A percentile compares a stretch with the other conserved stretches of the same genome.
These are phyloP conservation scores for Apodemia mormo DNA, from an alignment of 2,888 invertebrate genomes.

Conservation along the genomic window DNA sequence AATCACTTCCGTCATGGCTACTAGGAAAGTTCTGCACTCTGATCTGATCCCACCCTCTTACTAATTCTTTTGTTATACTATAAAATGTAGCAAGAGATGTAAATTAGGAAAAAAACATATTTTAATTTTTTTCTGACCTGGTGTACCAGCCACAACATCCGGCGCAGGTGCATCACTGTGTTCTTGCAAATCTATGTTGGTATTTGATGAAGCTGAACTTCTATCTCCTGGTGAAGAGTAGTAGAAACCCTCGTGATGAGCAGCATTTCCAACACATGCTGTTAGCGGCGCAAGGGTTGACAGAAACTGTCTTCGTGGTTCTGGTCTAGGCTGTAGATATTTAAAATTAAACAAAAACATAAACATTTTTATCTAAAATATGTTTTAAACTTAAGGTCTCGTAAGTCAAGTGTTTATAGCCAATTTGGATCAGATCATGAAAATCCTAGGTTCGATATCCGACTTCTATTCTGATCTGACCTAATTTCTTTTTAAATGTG, in stretches of 20 bases:
- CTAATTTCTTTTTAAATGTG: too few relatives aligned
- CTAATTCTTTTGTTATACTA: too few relatives aligned
- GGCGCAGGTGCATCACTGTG: slow-evolving; percentile 84
- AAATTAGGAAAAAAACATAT: slow-evolving; percentile 17
- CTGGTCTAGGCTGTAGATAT: slow-evolving; percentile 70
- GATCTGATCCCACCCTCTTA: too few relatives aligned
- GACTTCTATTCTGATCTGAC: too few relatives aligned
- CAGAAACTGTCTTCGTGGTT: slow-evolving; percentile 89
- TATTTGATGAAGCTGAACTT: slow-evolving; percentile 81
- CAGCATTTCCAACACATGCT: slow-evolving; percentile 85
- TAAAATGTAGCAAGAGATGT: too few relatives aligned
- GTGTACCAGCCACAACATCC: slow-evolving; percentile 90
- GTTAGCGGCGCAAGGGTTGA: slow-evolving; percentile 90
- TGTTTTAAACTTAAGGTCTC: too few relatives aligned
- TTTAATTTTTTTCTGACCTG: slow-evolving; percentile 57
- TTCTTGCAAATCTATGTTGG: slow-evolving; percentile 83
- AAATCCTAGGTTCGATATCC: too few relatives aligned
- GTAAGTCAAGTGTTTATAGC: too few relatives aligned
- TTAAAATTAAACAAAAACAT: not conserved
- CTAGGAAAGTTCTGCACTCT: too few relatives aligned
- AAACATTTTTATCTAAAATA: too few relatives aligned
- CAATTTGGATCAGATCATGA: too few relatives aligned
- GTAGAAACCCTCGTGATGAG: slow-evolving; percentile 74
- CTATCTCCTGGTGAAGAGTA: slow-evolving; percentile 82
- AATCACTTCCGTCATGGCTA: too few relatives aligned